Conservation (phyloP, 2,888 invertebrate genomes). For the Blomia tropicalis region DNA sequence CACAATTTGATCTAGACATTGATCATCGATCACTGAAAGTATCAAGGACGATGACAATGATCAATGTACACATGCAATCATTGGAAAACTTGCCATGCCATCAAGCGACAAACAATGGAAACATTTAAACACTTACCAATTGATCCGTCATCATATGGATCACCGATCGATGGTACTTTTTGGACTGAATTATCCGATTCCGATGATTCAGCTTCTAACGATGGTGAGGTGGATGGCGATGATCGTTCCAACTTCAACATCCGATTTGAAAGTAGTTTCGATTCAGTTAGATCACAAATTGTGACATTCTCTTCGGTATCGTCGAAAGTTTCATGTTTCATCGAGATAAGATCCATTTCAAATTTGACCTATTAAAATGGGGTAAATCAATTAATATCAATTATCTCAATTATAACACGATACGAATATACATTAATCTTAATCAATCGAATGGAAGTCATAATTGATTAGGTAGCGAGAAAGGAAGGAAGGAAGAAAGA, state of each 20-base stretch:
- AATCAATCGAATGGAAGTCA: not conserved
- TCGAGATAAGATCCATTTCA: not conserved
- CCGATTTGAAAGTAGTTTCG: not conserved
- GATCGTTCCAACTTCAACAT: not conserved
- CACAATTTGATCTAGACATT: no score
- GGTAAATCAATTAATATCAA: not conserved
- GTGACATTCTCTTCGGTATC: not conserved
- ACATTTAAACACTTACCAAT: no score
- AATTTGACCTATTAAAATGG: not conserved
- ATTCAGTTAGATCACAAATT: not conserved
- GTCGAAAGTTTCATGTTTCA: not conserved
- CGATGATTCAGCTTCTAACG: not conserved
- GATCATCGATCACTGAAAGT: no score
- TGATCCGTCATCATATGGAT: not conserved
- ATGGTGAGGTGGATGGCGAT: not conserved
- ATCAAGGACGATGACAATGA: no score
- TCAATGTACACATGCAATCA: not conserved
- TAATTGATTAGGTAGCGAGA: not conserved
- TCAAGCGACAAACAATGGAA: not conserved
- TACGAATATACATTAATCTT: no score
- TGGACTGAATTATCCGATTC: conserved; percentile 5
- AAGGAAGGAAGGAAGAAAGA: not conserved
- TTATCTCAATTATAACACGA: no score
- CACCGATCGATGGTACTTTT: not conserved
- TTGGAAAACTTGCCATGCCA: not conserved